Evolutionary conservation across 2,888 invertebrate species (phyloP), one percentile per base, ranked within the genome.

Genomic region (Bruchidius siliquastri): DNA sequence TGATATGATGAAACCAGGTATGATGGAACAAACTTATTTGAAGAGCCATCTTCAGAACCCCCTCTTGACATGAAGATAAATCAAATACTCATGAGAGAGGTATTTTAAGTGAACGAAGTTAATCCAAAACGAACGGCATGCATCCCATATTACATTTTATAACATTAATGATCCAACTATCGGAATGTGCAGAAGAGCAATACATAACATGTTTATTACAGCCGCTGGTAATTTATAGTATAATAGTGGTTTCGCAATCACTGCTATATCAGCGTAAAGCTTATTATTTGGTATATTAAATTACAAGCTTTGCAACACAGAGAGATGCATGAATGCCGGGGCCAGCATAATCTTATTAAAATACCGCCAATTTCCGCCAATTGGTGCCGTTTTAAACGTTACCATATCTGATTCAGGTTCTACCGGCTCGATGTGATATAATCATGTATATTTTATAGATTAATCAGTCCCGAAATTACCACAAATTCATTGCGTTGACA

Each of bases 281-380:
- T 75, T 75, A 75, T 75, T 75, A 74, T 75, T 75, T 75, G 73
- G 74, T 75, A 72, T 74, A 75, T 75, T 75, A 74, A 75, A 75
- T 74, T 75, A 75, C 71, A 72, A 75, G 75, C 73, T 75, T 69
- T 69, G 75, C 49, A 49, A 49, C 49, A 49, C 49, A 49, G 10
- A 49, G 49, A 49, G 49, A 49, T 49, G 49, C 49, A 49, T 49
- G 49, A 49, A 49, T 49, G 49, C 49, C 18, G 49, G 49, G 49
- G 49, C 49, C 18, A 18, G 49, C 49, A 49, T 49, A 49, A 49
- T 49, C 49, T 49, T 49, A 49, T 49, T 49, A 49, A 49, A 49
- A 49, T 49, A 49, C 49, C 49, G 49, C 49, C 49, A 49, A 49
- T 49, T 49, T 49, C 13, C 49, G 49, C 49, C 49, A 49, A 26